Base-by-base conservation (phyloP, 2,113 vertebrate genomes). In the Taurulus bubalis region DNA sequence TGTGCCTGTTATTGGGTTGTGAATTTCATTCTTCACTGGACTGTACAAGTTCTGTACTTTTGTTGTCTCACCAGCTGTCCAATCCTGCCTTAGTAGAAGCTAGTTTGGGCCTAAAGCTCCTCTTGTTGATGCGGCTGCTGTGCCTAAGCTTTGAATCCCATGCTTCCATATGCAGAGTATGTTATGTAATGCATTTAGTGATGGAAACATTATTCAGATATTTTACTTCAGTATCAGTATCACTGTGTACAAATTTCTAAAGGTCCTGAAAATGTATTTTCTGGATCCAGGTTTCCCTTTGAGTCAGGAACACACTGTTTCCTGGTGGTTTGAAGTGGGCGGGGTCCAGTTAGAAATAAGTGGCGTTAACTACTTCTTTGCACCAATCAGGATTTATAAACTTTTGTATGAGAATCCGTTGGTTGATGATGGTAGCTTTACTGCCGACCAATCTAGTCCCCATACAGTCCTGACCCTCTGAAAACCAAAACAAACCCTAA, bases 61-160 rank as follows among this genome's bases (percentile, higher is more conserved):
- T 75, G 77, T 87, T 80, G 64, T 84, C 34, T 72, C 56, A 85
- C 88, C 89, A 90, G 83, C 90, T 90, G 86, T 82, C 77, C 81
- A 79, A 45, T 77, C 83, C 42, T 62, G 32, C 59, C 67, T 64
- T 55, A 47, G 38, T 12, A 38, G 51, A 49, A 79, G 34, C 24
- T 56, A 63, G 34, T 70, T 58, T 79, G 47, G 53, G 47, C 56
- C 40, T 74, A 75, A 64, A 32, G 47, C 45, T 56, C 70, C 34
- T 65, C 47, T 55, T 24, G 60, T 42, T 64, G 53, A 40, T 59
- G 47, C 15, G 55, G 24, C 24, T 16, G 6, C 67, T 80, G 22
- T 16, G n/a, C 34, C 24, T 26, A 20, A 28, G 40, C 45, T 53
- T 53, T 9, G 22, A 10, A 56, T 49, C 42, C 18, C 15, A 12